These are phyloP conservation scores for Coremacera marginata DNA, from an alignment of 2,888 invertebrate species.

Conservation along the genomic window DNA sequence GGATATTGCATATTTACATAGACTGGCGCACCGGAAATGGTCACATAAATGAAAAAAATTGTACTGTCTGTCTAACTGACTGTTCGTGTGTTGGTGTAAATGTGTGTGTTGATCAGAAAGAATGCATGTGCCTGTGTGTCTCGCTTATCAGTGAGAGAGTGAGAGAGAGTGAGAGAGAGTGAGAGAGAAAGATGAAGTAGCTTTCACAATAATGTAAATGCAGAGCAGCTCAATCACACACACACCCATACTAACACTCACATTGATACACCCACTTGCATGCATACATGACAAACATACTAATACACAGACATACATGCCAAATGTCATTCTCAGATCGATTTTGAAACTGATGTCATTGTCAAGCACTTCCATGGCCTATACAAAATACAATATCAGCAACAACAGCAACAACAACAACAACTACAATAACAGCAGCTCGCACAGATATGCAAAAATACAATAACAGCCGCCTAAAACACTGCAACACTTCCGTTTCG, in stretches of 20 bases:
- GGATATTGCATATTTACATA: constrained; percentile 37
- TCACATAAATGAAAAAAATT: constrained; percentile 29
- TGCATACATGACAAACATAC: background rate
- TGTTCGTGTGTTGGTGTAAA: background rate
- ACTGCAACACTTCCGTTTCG: constrained; percentile 30
- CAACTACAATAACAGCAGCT: background rate
- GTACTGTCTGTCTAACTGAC: constrained; percentile 11
- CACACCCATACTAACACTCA: background rate
- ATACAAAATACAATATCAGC: background rate
- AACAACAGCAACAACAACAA: background rate
- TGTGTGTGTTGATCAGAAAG: background rate
- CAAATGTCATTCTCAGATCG: constrained; percentile 31
- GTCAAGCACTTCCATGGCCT: constrained; percentile 32
- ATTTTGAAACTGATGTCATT: constrained; percentile 32
- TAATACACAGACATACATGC: background rate
- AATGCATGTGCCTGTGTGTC: background rate
- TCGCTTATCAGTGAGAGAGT: background rate
- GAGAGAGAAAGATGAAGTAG: background rate
- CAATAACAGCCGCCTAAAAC: constrained; percentile 28
- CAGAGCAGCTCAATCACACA: background rate
- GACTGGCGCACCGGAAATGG: constrained; percentile 30
- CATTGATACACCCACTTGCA: background rate
- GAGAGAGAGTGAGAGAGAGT: background rate
- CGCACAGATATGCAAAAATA: background rate
- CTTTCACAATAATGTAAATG: background rate